These are phyloP conservation scores for Stramonita haemastoma DNA, from an alignment of 2,888 invertebrate genomes.

Conservation along the genomic window DNA sequence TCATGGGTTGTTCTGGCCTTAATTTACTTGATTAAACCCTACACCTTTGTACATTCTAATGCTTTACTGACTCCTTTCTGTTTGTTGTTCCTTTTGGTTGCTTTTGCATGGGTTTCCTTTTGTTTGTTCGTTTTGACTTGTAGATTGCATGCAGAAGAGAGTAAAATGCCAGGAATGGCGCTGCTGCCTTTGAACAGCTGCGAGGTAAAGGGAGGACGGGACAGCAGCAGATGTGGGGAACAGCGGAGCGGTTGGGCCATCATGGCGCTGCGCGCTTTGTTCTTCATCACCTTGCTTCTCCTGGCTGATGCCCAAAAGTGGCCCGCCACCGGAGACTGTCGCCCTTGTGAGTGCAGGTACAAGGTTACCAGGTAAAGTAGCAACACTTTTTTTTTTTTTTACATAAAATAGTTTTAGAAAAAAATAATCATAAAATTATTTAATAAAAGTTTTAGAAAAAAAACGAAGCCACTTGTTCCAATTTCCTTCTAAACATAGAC, in stretches of 20 bases:
- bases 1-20: too few relatives aligned
- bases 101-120: neutral
- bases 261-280: constrained; percentile 19
- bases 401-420: too few relatives aligned
- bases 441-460: neutral
- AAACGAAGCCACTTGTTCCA: too few relatives aligned
- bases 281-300: constrained; percentile 29
- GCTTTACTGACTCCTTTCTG: too few relatives aligned
- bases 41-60: too few relatives aligned
- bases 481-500: too few relatives aligned
- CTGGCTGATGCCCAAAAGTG: constrained; percentile 40
- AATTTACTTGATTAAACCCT: too few relatives aligned
- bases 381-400: too few relatives aligned
- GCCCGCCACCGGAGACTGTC: constrained; percentile 44
- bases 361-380: constrained; percentile 24
- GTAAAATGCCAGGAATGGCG: constrained; percentile 18
- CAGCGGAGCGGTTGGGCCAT: constrained; percentile 23
- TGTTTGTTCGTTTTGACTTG: constrained; percentile 10
- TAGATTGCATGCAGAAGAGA: constrained; percentile 29
- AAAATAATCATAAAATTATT: neutral
- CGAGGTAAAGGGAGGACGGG: neutral
- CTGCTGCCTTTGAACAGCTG: constrained; percentile 37
- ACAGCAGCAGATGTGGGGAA: neutral
- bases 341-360: constrained; percentile 42
- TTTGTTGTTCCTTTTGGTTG: neutral